Evolutionary conservation across 2,888 invertebrate genomes (phyloP).

Genomic region (Ophioninae sp.): DNA sequence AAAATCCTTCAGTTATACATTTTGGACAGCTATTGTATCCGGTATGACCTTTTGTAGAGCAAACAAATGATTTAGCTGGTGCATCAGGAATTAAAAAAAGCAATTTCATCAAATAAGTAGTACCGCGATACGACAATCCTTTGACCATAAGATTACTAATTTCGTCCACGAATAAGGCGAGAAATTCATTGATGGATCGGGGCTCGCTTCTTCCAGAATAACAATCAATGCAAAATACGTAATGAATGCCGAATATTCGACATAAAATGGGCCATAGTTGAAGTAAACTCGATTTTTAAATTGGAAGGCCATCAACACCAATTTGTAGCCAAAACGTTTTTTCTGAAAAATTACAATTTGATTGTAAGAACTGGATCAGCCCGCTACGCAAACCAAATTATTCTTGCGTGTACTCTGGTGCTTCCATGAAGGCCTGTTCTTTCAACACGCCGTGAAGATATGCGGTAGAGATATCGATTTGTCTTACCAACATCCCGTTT

Average conservation of each 20-base stretch:
- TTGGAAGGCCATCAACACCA: slow-evolving; percentile 27
- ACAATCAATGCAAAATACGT: slow-evolving; percentile 31
- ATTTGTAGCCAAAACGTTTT: slow-evolving; percentile 8
- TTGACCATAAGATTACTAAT: slow-evolving; percentile 16
- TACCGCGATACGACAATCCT: slow-evolving; percentile 11
- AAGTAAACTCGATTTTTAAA: slow-evolving; percentile 20
- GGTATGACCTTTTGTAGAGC: slow-evolving; percentile 24
- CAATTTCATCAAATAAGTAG: slow-evolving; percentile 12
- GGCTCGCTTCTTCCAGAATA: slow-evolving; percentile 30
- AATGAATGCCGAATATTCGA: slow-evolving; percentile 7
- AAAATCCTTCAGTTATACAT: slow-evolving; percentile 25
- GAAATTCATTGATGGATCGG: no score
- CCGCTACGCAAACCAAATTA: slow-evolving; percentile 21
- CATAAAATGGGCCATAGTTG: slow-evolving; percentile 34
- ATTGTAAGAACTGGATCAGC: slow-evolving; percentile 12
- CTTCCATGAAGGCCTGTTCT: slow-evolving; percentile 41
- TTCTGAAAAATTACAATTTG: slow-evolving; percentile 10
- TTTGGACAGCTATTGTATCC: slow-evolving; percentile 27
- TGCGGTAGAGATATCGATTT: slow-evolving; percentile 50
- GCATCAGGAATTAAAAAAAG: slow-evolving; percentile 27
- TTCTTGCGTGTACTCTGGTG: slow-evolving; percentile 38
- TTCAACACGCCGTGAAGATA: slow-evolving; percentile 49
- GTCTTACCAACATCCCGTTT: slow-evolving; percentile 10
- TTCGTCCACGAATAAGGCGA: no score
- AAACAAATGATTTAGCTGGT: slow-evolving; percentile 31